These are phyloP conservation scores for Pseudochirops corinnae DNA, from an alignment of 2,797 vertebrate genomes.

Conservation along the genomic window DNA sequence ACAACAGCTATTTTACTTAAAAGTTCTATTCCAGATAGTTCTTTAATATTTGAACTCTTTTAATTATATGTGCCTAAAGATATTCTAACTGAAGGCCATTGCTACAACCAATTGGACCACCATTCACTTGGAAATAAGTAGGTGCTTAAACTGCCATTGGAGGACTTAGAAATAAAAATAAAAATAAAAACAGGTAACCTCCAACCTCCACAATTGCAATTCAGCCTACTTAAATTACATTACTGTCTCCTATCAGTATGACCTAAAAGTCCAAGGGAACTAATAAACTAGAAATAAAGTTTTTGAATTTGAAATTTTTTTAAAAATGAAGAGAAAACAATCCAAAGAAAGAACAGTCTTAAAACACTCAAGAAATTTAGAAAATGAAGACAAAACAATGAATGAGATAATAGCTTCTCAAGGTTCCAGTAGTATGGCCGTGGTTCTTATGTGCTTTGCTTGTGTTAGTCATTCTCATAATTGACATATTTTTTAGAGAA, in stretches of 20 bases:
- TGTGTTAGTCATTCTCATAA: not conserved
- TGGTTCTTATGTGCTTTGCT: not conserved
- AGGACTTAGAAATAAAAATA: not conserved
- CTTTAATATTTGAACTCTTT: not conserved
- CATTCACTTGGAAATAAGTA: not conserved
- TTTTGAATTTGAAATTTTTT: not conserved
- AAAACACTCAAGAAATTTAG: not conserved
- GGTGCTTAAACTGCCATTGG: not conserved
- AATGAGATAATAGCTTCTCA: not conserved
- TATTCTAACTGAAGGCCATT: not conserved
- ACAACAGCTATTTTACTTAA: not conserved
- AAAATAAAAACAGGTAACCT: not conserved
- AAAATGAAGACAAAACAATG: not conserved
- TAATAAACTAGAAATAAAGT: not conserved
- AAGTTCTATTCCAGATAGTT: not conserved
- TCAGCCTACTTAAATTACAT: not conserved
- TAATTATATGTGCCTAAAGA: not conserved
- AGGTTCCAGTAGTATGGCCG: not conserved
- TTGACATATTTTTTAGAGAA: not conserved
- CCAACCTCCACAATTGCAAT: not conserved
- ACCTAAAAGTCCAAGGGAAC: not conserved
- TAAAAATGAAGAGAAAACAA: not conserved
- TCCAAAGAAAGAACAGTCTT: not conserved
- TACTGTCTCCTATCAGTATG: not conserved
- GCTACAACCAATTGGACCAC: not conserved